Base-by-base conservation (phyloP, 2,797 vertebrate species). In the Galaxias olidus region DNA sequence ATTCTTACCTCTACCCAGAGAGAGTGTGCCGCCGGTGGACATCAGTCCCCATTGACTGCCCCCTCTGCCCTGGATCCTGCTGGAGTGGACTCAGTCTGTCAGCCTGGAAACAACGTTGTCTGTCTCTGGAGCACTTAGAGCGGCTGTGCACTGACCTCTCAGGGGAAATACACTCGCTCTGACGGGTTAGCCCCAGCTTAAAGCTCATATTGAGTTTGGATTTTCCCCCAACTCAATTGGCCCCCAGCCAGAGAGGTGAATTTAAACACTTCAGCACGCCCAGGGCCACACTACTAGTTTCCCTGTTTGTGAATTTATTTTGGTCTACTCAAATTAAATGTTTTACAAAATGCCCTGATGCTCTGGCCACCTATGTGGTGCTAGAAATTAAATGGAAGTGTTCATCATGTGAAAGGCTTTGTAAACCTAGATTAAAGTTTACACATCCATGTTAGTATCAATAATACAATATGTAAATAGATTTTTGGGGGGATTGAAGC, bases 131-230 rank as follows among this genome's bases (percentile, higher is more conserved):
- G 18, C 49, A 50, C 49, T 17, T 50, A 17, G 14, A 57, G 15
- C 42, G 42, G 42, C 43, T 44, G 10, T 15, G 43, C 11, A 10
- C 10, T 18, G 10, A 11, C 12, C 56, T 58, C 15, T 12, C 15
- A 6, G 15, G 42, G 17, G 14, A 41, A 15, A 54, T 20, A 13
- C 5, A 44, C 14, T 58, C 1, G 15, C 10, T 45, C 41, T 1
- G 1, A 58, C 30, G 5, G 56, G 56, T 59, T 43, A 57, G n/a
- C 40, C 30, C 6, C 40, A 42, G 43, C 40, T 43, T 43, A 10
- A 17, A 57, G 55, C 41, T 10, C 41, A 57, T 57, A 41, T 14
- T 14, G n/a, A 43, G 41, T 57, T 57, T 18, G 30, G 47, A 57
- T 17, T 68, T 59, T 54, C 30, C 53, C 41, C 8, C 0, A 45